Percentiles rank a stretch among this genome's conserved stretches.
phyloP scores from a whole-genome alignment of 2,797 vertebrate species.

The Cynopterus sphinx region DNA sequence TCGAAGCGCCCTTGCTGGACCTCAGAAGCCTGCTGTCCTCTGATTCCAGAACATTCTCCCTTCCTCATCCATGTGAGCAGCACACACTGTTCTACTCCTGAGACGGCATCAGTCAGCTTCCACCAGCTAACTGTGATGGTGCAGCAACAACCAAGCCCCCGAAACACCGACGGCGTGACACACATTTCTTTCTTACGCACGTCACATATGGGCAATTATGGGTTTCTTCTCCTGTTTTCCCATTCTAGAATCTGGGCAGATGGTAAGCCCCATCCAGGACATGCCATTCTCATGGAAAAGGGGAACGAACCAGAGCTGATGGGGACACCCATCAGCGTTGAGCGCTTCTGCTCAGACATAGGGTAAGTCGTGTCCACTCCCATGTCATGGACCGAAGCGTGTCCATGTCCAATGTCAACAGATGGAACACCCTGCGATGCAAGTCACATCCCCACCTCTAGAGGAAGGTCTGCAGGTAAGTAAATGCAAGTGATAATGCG shows the following conservation, averaged over 20 bases:
- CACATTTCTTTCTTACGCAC: background rate
- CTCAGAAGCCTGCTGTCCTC: background rate
- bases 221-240: background rate
- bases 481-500: background rate
- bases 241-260: background rate
- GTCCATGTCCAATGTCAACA: background rate
- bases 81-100: background rate
- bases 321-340: background rate
- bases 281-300: background rate
- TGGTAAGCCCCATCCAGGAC: background rate
- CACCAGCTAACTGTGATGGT: fast-evolving
- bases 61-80: background rate
- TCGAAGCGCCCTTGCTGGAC: background rate
- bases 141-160: background rate
- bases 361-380: background rate
- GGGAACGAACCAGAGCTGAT: background rate
- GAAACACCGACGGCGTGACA: fast-evolving
- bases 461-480: background rate
- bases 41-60: background rate
- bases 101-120: background rate
- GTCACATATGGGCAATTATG: fast-evolving
- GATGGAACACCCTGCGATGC: background rate
- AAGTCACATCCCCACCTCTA: background rate
- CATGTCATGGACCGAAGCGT: background rate
- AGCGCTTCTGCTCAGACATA: background rate